These are phyloP conservation scores for Noctua janthe DNA, from an alignment of 2,888 invertebrate genomes.

Conservation along the genomic window DNA sequence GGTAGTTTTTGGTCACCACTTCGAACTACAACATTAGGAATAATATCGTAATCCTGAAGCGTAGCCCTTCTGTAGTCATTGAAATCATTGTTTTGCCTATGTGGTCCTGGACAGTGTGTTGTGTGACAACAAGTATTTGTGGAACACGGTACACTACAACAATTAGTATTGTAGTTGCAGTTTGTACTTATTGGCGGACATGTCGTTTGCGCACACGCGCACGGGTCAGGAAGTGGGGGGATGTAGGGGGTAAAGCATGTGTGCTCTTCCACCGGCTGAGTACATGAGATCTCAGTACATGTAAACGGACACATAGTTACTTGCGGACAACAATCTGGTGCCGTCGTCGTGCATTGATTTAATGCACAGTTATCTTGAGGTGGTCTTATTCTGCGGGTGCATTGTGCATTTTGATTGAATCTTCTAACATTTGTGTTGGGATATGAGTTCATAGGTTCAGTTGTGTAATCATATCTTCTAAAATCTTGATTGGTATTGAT, in stretches of 20 bases:
- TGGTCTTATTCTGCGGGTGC: slow-evolving; percentile 72
- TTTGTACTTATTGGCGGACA: slow-evolving; percentile 56
- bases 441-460: slow-evolving; percentile 57
- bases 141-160: slow-evolving; percentile 58
- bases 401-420: slow-evolving; percentile 67
- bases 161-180: slow-evolving; percentile 59
- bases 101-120: slow-evolving; percentile 57
- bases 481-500: slow-evolving; percentile 67
- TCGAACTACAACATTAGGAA: slow-evolving; percentile 73
- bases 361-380: slow-evolving; percentile 50
- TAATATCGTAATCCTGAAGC: slow-evolving; percentile 74
- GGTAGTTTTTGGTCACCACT: slow-evolving; percentile 69
- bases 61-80: slow-evolving; percentile 66
- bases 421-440: slow-evolving; percentile 69
- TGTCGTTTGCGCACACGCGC: slow-evolving; percentile 71
- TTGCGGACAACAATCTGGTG: slow-evolving; percentile 58
- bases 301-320: slow-evolving; percentile 45
- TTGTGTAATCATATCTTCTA: slow-evolving; percentile 71
- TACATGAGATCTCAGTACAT: slow-evolving; percentile 44
- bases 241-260: slow-evolving; percentile 31
- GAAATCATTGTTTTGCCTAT: slow-evolving; percentile 61
- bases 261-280: slow-evolving; percentile 51
- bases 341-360: slow-evolving; percentile 71
- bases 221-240: slow-evolving; percentile 58
- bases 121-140: slow-evolving; percentile 46